A percentile compares a stretch with the other conserved stretches of the same genome.
phyloP scores from a whole-genome alignment of 2,888 invertebrate genomes.

The Dryocosmus kuriphilus region DNA sequence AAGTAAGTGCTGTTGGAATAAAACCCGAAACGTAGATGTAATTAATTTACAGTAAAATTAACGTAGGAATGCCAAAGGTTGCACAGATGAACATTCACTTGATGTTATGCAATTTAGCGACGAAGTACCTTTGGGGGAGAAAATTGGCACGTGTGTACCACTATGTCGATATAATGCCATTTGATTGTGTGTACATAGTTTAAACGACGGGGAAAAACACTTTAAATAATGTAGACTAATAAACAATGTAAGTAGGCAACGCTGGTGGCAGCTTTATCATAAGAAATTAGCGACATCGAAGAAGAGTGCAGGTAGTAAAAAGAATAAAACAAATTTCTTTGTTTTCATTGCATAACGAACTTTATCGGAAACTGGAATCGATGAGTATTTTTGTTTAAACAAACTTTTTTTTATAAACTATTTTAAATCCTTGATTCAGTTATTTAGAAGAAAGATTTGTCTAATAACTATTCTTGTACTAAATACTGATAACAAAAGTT shows the following conservation, averaged over 20 bases:
- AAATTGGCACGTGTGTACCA: conserved; percentile 25
- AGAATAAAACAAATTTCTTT: neutral
- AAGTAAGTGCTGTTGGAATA: conserved; percentile 19
- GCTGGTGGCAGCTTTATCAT: conserved; percentile 30
- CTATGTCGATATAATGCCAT: conserved; percentile 29
- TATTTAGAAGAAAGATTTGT: no score
- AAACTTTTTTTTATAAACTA: neutral
- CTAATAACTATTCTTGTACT: no score
- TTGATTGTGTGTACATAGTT: conserved; percentile 24
- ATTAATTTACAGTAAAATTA: conserved; percentile 35
- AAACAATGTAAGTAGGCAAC: conserved; percentile 37
- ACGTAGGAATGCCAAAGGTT: conserved; percentile 29
- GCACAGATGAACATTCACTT: conserved; percentile 36
- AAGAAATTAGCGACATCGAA: conserved; percentile 16
- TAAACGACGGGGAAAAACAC: conserved; percentile 15
- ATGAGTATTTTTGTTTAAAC: neutral
- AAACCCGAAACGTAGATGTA: conserved; percentile 23
- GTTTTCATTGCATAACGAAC: neutral
- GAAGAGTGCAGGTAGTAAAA: conserved; percentile 6
- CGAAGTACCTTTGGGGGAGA: conserved; percentile 1
- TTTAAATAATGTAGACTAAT: conserved; percentile 21
- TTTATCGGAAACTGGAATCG: conserved; percentile 14
- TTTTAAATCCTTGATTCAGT: no score
- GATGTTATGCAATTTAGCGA: conserved; percentile 31
- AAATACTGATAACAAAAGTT: no score